Conservation (phyloP, 2,888 invertebrate genomes). For the Sepiola atlantica region DNA sequence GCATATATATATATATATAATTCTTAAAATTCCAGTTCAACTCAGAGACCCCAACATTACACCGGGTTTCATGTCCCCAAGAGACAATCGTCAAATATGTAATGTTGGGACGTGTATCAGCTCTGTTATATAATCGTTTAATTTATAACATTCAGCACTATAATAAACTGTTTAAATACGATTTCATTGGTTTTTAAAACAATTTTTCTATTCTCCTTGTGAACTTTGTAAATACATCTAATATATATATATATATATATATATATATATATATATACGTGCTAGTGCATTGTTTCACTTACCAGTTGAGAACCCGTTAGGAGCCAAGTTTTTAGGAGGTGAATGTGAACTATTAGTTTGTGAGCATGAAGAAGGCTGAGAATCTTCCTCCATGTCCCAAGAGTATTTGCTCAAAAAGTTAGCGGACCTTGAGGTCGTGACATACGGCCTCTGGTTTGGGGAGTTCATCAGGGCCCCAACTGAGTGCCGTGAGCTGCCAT, state of each 20-base stretch:
- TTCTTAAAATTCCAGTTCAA: no score
- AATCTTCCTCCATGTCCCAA: background rate
- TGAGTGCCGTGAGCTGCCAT: background rate
- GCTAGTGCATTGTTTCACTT: background rate
- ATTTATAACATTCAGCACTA: no score
- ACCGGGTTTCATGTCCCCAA: no score
- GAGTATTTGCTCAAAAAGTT: background rate
- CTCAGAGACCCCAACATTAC: no score
- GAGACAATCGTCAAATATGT: no score
- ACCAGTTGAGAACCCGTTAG: conserved; percentile 39
- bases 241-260: conserved; percentile 10
- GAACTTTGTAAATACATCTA: no score
- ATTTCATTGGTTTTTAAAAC: no score
- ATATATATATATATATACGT: background rate
- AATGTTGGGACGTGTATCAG: no score
- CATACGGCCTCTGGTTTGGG: background rate
- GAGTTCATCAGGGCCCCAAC: background rate
- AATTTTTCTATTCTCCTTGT: no score
- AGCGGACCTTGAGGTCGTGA: background rate
- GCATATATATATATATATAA: background rate
- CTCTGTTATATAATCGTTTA: no score
- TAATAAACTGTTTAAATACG: no score
- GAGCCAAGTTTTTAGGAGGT: background rate
- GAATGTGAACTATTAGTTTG: background rate
- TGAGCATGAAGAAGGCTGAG: background rate